Percentiles rank a stretch among this genome's conserved stretches.
These are phyloP conservation scores for Agrypnus murinus DNA, from an alignment of 2,888 invertebrate species.

Conservation along the genomic window DNA sequence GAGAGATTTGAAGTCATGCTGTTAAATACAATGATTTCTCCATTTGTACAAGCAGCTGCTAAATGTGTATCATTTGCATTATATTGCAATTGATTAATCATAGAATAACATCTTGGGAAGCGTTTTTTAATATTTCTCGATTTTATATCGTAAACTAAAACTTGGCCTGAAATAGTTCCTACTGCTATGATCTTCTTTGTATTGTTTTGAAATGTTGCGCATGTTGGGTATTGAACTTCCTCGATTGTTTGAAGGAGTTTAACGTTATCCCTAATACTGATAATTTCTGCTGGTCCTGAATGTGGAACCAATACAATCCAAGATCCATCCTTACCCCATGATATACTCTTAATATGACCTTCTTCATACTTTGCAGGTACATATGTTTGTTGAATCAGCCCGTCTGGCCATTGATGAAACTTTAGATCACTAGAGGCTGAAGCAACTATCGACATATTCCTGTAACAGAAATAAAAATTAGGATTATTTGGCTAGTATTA, in stretches of 20 bases:
- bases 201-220: slow-evolving; percentile 66
- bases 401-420: slow-evolving; percentile 74
- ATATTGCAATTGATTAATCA: slow-evolving; percentile 64
- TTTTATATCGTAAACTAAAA: slow-evolving; percentile 68
- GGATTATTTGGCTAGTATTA: too few species aligned
- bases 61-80: slow-evolving; percentile 67
- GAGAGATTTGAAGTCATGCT: slow-evolving; percentile 62
- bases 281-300: slow-evolving; percentile 66
- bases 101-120: slow-evolving; percentile 61
- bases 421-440: slow-evolving; percentile 75
- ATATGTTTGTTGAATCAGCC: slow-evolving; percentile 74
- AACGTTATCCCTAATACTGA: slow-evolving; percentile 64
- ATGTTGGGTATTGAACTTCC: slow-evolving; percentile 66
- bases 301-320: slow-evolving; percentile 68
- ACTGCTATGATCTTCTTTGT: slow-evolving; percentile 65
- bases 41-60: slow-evolving; percentile 65
- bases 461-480: too few species aligned
- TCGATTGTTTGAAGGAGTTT: slow-evolving; percentile 65
- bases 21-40: slow-evolving; percentile 65
- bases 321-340: slow-evolving; percentile 68
- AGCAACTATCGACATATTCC: slow-evolving; percentile 66
- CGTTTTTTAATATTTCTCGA: slow-evolving; percentile 62
- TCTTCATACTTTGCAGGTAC: slow-evolving; percentile 61
- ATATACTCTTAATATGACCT: slow-evolving; percentile 65
- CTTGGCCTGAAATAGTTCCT: slow-evolving; percentile 65